A percentile compares a stretch with the other conserved stretches of the same genome.
These are phyloP conservation scores for Dryadula phaetusa DNA, from an alignment of 2,888 invertebrate species.

Conservation along the genomic window DNA sequence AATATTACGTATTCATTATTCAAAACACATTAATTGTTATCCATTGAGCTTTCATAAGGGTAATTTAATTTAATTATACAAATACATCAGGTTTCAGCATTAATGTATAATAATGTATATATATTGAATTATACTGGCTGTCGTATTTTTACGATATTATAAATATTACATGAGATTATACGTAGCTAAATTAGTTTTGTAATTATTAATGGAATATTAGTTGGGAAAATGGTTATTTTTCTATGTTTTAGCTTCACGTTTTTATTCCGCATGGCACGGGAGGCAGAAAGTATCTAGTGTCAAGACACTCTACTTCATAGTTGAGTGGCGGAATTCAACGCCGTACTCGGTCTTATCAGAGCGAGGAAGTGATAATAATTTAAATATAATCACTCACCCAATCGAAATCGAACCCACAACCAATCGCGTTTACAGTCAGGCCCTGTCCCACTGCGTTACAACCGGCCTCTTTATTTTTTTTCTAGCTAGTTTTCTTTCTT, in stretches of 20 bases:
- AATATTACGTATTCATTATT: constrained; percentile 19
- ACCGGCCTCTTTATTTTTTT: too few relatives aligned
- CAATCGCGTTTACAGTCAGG: too few relatives aligned
- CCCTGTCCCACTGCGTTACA: too few relatives aligned
- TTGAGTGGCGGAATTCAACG: too few relatives aligned
- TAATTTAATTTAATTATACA: constrained; percentile 24
- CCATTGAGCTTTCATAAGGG: constrained; percentile 24
- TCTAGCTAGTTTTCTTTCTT: too few relatives aligned
- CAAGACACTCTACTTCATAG: too few relatives aligned
- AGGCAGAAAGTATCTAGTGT: too few relatives aligned
- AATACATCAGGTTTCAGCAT: constrained; percentile 10
- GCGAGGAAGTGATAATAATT: too few relatives aligned
- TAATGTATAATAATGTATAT: background rate
- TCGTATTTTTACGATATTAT: constrained; percentile 27
- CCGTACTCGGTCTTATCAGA: too few relatives aligned
- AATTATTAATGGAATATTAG: background rate
- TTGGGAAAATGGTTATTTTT: background rate
- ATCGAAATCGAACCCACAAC: too few relatives aligned
- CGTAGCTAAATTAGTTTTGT: background rate
- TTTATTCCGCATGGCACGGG: too few relatives aligned
- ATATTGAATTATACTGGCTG: constrained; percentile 15
- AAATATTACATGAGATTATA: constrained; percentile 12
- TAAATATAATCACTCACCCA: too few relatives aligned
- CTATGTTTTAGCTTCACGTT: background rate
- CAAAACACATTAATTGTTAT: constrained; percentile 28